A percentile compares a stretch with the other conserved stretches of the same genome.
phyloP scores from a whole-genome alignment of 1,140 invertebrate genomes.

The Harlomillsia oculata region DNA sequence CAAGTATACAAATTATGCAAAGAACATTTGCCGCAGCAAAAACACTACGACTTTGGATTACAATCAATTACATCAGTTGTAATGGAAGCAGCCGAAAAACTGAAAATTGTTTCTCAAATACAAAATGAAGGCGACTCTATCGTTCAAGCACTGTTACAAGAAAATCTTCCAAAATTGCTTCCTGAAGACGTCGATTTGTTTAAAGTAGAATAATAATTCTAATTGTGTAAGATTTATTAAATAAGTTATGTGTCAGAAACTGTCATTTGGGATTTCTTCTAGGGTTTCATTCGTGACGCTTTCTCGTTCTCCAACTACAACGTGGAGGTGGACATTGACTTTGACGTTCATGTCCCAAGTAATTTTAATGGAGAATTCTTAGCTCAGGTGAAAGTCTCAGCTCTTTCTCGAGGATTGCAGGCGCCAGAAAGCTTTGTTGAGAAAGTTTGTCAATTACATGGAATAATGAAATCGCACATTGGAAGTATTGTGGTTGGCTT shows the following conservation, averaged over 20 bases:
- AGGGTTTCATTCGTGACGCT: conserved; percentile 78
- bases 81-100: conserved; percentile 74
- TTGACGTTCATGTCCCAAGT: conserved; percentile 62
- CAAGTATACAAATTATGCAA: conserved; percentile 86
- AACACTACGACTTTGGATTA: conserved; percentile 91
- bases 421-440: conserved; percentile 52
- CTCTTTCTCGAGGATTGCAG: conserved; percentile 50
- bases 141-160: conserved; percentile 74
- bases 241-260: too few relatives aligned
- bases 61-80: conserved; percentile 53
- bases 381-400: conserved; percentile 48
- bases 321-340: too few relatives aligned
- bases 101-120: conserved; percentile 73
- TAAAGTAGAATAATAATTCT: conserved; percentile 37
- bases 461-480: conserved; percentile 85
- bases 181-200: conserved; percentile 74
- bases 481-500: conserved; percentile 83
- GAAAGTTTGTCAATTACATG: conserved; percentile 76
- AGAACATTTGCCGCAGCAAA: conserved; percentile 55
- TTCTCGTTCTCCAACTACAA: too few relatives aligned
- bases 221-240: not conserved
- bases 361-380: conserved; percentile 65
- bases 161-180: conserved; percentile 86
- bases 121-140: conserved; percentile 66
- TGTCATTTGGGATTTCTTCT: conserved; percentile 19